These are phyloP conservation scores for Acanthisitta chloris DNA, from an alignment of 2,113 vertebrate genomes.

Conservation along the genomic window DNA sequence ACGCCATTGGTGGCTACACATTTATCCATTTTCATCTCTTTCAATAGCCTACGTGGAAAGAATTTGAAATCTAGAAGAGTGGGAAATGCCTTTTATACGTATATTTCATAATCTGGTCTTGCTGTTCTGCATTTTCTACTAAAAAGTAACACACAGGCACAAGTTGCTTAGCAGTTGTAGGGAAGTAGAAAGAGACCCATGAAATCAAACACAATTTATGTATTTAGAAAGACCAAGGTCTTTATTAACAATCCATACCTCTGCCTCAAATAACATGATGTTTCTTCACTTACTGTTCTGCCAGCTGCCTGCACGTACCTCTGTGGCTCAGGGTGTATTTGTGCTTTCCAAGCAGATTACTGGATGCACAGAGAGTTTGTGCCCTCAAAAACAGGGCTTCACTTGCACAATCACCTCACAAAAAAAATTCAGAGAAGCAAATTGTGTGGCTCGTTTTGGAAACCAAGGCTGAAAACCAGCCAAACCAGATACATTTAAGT, in stretches of 20 bases:
- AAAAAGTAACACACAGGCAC: background rate
- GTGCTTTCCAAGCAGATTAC: background rate
- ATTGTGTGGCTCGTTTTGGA: background rate
- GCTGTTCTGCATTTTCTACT: background rate
- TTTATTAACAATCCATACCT: background rate
- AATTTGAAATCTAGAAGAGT: slow-evolving; percentile 30
- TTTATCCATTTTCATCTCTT: slow-evolving; percentile 72
- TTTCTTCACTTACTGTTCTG: background rate
- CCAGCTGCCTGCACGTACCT: background rate
- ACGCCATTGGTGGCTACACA: slow-evolving; percentile 58
- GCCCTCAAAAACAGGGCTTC: fast-evolving
- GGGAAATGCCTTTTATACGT: slow-evolving; percentile 25
- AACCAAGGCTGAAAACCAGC: background rate
- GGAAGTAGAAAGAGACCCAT: background rate
- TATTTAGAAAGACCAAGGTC: background rate
- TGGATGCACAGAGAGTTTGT: background rate
- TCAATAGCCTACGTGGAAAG: slow-evolving; percentile 59
- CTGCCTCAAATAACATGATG: background rate
- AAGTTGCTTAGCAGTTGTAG: background rate
- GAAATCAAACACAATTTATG: background rate
- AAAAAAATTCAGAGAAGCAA: background rate
- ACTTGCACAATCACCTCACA: background rate
- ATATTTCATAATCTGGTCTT: background rate
- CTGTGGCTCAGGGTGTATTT: background rate
- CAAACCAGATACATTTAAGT: background rate